Evolutionary conservation across 2,888 invertebrate genomes (phyloP), one percentile per base, ranked within the genome.

Genomic region (Pammene fasciana): DNA sequence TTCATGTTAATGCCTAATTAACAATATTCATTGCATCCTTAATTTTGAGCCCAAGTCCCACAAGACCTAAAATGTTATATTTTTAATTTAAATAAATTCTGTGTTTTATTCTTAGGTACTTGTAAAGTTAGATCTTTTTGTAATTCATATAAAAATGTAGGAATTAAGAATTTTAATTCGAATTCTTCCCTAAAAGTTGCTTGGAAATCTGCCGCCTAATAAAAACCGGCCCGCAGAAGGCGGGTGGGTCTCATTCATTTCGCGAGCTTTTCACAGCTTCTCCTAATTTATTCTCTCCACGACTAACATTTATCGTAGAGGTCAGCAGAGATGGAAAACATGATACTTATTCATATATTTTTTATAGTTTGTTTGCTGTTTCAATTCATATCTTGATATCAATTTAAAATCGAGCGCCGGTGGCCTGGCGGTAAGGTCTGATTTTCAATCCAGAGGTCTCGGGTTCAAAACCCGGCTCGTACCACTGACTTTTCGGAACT

Each of bases 261-360:
- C 52, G 26, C 50, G 46, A 65, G 46, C 46, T 65, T 70, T 70
- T 46, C 26, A 57, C 50, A 54, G 50, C 59, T 48, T 7, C 26
- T 34, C 45, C 13, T 70, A 70, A 65, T 70, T 65, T 60, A 70
- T 70, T 70, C 5, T 41, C 59, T 52, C 34, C 41, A 68, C 62
- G 46, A 55, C 46, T 62, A 14, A 54, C 54, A 14, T 65, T 65
- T 50, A 38, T 52, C 10, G 50, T 62, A n/a, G 60, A 48, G 61
- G 48, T 50, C 36, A 50, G 16, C 60, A 14, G n/a, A 46, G 59
- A 46, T 34, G 14, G 46, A 14, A 43, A 45, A 57, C 6, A 14
- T 50, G 1, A 9, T 11, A 10, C 7, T 4, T 43, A 18, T 50
- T 14, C n/a, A n/a, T 16, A 48, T 48, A 16, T 16, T 14, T 8